Evolutionary conservation across 2,113 vertebrate genomes (phyloP).

Genomic region (Chionomys nivalis): DNA sequence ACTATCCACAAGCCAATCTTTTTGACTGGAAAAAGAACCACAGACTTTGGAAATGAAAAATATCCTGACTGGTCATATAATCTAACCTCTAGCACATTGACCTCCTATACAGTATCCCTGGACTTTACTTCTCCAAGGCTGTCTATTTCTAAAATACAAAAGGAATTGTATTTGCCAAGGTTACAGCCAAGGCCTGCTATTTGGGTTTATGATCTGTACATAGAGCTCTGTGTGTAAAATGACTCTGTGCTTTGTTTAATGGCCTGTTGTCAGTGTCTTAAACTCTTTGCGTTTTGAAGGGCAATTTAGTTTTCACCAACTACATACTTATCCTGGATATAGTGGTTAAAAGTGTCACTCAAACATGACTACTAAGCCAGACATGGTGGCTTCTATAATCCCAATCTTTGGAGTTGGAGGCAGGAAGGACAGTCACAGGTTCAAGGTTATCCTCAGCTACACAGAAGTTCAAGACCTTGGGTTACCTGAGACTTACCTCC

Average conservation of each 20-base stretch:
- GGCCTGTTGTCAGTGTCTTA: neutral
- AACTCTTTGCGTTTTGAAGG: conserved; percentile 50
- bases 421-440: neutral
- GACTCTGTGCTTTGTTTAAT: conserved; percentile 6
- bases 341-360: conserved; percentile 36
- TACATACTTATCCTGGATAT: neutral
- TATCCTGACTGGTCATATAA: neutral
- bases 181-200: neutral
- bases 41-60: conserved; percentile 16
- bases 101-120: neutral
- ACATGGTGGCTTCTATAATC: neutral
- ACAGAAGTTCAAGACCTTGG: neutral
- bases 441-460: neutral
- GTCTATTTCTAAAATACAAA: conserved; percentile 41
- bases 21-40: conserved; percentile 31
- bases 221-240: neutral
- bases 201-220: neutral
- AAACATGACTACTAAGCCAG: neutral
- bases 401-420: neutral
- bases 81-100: neutral
- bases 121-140: conserved; percentile 41
- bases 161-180: conserved; percentile 32
- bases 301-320: conserved; percentile 21
- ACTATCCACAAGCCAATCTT: conserved; percentile 12
- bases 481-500: neutral